Base-by-base conservation (phyloP, 2,888 invertebrate species). In the Tinea pellionella region DNA sequence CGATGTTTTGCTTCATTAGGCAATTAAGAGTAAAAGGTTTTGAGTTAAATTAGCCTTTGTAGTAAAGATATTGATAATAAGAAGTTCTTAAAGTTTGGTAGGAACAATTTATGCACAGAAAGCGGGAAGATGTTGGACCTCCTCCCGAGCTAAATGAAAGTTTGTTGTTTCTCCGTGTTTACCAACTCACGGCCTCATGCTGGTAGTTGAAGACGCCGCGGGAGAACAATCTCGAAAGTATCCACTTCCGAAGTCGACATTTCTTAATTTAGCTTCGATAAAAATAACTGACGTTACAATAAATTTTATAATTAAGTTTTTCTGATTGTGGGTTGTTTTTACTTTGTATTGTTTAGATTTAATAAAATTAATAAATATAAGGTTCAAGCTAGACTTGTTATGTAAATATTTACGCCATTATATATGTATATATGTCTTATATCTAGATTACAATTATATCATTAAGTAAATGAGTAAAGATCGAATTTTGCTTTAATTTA, bases 71-170 rank as follows among this genome's bases (percentile, higher is more conserved):
- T 37, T 37, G 37, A 37, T 37, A 37, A 37, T 37, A 37, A 37
- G 4, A 9, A 37, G 37, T 2, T 37, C 9, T 9, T 37, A 9
- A 37, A 37, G 37, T 37, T 37, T 37, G n/a, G 37, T 12, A 37
- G 37, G 1, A 37, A 47, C 15, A 47, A 53, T 53, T 53, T 53
- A 53, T 53, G 53, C 19, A 53, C 53, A 53, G 53, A 53, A 53
- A 53, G 18, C 24, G 8, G n/a, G 24, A 24, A 53, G 53, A 53
- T 47, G 47, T 47, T 16, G 55, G 68, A 68, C 70, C 69, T 69
- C 67, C 65, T 65, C 65, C 62, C 65, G 61, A 64, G 70, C 68
- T 67, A 77, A 41, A 51, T 57, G 32, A 57, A 57, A 57, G 57
- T 57, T 55, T 19, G 55, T 55, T 55, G 55, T 55, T 29, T n/a